Evolutionary conservation across 2,888 invertebrate genomes (phyloP), one percentile per base, ranked within the genome.

Genomic region (Podotricha telesiphe): DNA sequence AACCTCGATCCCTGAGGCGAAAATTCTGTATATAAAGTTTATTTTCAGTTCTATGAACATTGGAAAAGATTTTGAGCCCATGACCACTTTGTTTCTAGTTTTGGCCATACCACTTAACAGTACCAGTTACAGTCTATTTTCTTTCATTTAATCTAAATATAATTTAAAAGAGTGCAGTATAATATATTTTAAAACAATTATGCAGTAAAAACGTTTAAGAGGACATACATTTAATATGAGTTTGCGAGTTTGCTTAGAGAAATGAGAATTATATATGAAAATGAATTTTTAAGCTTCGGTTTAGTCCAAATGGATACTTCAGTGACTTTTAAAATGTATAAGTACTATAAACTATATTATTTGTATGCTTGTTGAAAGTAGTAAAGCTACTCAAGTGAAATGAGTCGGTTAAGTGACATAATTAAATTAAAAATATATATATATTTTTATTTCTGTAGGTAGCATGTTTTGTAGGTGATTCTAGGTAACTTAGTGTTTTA

Each of bases 341-440:
- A n/a, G n/a, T n/a, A 28, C 28, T 28, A 28, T 48, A 17, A n/a
- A 17, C 47, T 5, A 5, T 62, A 28, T 28, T 37, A 17, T 15
- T 34, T 17, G 28, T 62, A 28, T 8, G 15, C 62, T 62, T 37
- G 47, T 62, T 62, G 62, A 34, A 50, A 48, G 50, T 48, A 62
- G 13, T 34, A 7, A 40, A 45, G n/a, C 45, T 45, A 45, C 45
- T 59, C 28, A n/a, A 45, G 11, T 48, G n/a, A 50, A 10, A 37
- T 47, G 50, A 50, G 47, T 62, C 62, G 62, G 50, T 62, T 62
- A 62, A 50, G 62, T 62, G 50, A 50, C 20, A 37, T 62, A 62
- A 62, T 13, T 47, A 13, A 34, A 47, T 28, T 4, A 37, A 37
- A 37, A 19, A 6, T 62, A 15, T 47, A 48, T 6, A 48, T 28